Base-by-base conservation (phyloP, 2,888 invertebrate species). In the Acronicta aceris region DNA sequence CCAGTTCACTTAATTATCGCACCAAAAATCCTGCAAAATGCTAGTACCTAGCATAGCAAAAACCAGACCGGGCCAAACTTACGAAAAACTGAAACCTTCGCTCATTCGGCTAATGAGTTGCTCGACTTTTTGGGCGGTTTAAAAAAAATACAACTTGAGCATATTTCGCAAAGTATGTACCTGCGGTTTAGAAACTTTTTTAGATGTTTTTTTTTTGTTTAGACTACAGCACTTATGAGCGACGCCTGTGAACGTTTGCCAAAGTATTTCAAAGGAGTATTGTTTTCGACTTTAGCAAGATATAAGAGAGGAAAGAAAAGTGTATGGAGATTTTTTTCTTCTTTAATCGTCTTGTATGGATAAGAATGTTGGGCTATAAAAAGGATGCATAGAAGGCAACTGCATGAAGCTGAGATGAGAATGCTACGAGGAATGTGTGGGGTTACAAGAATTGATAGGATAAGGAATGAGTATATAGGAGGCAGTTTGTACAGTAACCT, bases 31-130 rank as follows among this genome's bases (percentile, higher is more conserved):
- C 33, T 15, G 36, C 42, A 45, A 69, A 50, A 55, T 40, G 67
- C 59, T 67, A 71, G 30, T 21, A 21, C 21, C 21, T 65, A 64
- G 58, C 65, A 48, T 53, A 54, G 46, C 42, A 68, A 74, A 38
- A 75, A 67, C 72, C 66, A 45, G 79, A 76, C 71, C 75, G 62
- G 56, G 59, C 70, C 54, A 43, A 68, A 78, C 77, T 81, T 81
- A 70, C 75, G 66, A 81, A 85, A 83, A 83, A 79, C 74, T 78
- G 75, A 81, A 86, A 81, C 82, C 83, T 83, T 78, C 78, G 77
- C 81, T 86, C 85, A 85, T 81, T 84, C 84, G 78, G 74, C 84
- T 89, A 88, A 89, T 87, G 87, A 89, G 88, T 83, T 82, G 82
- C 82, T 82, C 76, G 85, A 87, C 83, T 86, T 86, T 85, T 82